Evolutionary conservation across 2,888 invertebrate genomes (phyloP).

Genomic region (Eupithecia centaureata): DNA sequence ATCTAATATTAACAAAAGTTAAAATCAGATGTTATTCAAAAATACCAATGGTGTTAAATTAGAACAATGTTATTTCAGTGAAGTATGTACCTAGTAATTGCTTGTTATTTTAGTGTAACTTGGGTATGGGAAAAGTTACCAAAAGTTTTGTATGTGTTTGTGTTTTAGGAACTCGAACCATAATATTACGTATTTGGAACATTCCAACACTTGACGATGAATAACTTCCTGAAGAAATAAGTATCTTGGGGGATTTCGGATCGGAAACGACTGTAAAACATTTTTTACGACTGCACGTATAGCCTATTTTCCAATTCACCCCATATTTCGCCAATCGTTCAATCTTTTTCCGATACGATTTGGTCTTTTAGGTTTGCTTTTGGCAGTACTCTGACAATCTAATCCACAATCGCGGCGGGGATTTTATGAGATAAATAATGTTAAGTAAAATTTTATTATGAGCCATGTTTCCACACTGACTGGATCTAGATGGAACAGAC

Average conservation of each 20-base stretch:
- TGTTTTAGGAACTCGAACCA: neutral
- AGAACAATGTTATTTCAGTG: conserved; percentile 33
- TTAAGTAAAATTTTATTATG: neutral
- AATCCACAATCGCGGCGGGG: neutral
- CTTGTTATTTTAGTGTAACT: conserved; percentile 28
- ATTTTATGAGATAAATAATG: neutral
- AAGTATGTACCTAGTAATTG: conserved; percentile 35
- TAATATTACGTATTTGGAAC: conserved; percentile 7
- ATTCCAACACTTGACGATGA: conserved; percentile 33
- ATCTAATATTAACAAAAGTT: conserved; percentile 72
- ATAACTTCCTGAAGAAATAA: conserved; percentile 40
- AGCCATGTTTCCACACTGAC: neutral
- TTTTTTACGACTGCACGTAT: conserved; percentile 44
- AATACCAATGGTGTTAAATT: conserved; percentile 37
- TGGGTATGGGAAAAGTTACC: neutral
- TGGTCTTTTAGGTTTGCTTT: conserved; percentile 43
- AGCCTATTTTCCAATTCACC: conserved; percentile 44
- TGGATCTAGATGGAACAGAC: neutral
- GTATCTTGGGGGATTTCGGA: conserved; percentile 36
- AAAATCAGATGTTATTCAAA: conserved; percentile 55
- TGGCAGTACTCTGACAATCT: conserved; percentile 27
- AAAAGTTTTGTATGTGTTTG: neutral
- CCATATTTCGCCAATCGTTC: conserved; percentile 49
- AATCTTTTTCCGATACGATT: conserved; percentile 42
- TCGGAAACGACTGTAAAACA: conserved; percentile 38